phyloP scores from a whole-genome alignment of 2,113 vertebrate species.

The Myotis lucifugus region DNA sequence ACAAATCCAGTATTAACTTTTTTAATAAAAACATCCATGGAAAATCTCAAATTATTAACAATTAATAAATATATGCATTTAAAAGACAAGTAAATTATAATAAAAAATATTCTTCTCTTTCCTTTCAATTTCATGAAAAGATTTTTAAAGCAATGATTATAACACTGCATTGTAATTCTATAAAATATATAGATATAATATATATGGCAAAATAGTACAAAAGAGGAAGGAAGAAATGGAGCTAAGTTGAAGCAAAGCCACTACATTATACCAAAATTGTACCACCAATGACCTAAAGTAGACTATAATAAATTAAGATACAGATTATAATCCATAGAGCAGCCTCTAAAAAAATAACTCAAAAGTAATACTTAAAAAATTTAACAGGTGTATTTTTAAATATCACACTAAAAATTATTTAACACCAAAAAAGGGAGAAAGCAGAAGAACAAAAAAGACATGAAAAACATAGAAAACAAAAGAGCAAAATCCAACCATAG shows the following conservation, averaged over 20 bases:
- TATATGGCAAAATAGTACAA: background rate
- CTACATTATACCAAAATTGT: background rate
- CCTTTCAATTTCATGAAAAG: conserved; percentile 22
- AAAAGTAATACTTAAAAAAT: background rate
- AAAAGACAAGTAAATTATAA: background rate
- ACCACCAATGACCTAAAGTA: background rate
- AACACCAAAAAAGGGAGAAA: background rate
- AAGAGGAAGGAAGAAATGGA: background rate
- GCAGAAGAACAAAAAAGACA: background rate
- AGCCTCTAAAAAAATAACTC: background rate
- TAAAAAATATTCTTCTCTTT: conserved; percentile 22
- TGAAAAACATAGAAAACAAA: background rate
- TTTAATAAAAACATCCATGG: conserved; percentile 21
- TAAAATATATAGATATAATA: conserved; percentile 11
- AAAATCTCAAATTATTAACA: conserved; percentile 45
- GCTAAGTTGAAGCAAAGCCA: background rate
- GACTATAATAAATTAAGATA: background rate
- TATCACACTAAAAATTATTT: background rate
- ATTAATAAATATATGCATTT: conserved; percentile 40
- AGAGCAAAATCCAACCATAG: conserved; percentile 12
- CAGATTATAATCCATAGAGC: background rate
- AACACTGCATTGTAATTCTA: background rate
- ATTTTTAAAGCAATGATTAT: conserved; percentile 33
- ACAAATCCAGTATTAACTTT: conserved; percentile 13
- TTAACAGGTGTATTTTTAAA: background rate